Conservation (phyloP, 2,888 invertebrate genomes). For the Cartodere bifasciata region DNA sequence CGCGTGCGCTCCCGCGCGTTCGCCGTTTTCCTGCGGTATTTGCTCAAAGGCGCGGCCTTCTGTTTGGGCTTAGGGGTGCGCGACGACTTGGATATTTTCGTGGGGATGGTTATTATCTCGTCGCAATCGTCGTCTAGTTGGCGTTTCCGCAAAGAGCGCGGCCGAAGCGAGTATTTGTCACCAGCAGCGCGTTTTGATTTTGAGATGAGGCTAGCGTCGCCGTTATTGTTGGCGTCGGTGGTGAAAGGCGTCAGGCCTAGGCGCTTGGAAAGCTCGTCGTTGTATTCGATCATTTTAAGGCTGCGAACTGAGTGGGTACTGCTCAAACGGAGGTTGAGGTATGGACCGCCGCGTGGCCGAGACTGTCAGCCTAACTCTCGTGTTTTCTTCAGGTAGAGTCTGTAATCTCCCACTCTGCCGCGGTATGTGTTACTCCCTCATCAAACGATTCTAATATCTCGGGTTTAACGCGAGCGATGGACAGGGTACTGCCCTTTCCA, state of each 20-base stretch:
- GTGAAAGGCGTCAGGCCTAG: conserved; percentile 25
- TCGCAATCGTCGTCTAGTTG: conserved; percentile 14
- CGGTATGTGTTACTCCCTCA: neutral
- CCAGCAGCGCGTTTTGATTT: conserved; percentile 19
- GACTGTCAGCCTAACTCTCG: neutral
- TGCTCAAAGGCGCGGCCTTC: conserved; percentile 45
- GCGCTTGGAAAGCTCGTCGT: conserved; percentile 30
- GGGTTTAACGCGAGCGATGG: too few species aligned
- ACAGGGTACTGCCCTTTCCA: too few species aligned
- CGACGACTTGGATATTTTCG: conserved; percentile 11
- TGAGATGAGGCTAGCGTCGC: conserved; percentile 23
- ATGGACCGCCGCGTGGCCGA: conserved; percentile 1
- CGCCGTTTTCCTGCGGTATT: conserved; percentile 55
- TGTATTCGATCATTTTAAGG: conserved; percentile 26
- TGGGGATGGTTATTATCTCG: conserved; percentile 12
- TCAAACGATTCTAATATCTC: too few species aligned
- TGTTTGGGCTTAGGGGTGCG: conserved; percentile 27
- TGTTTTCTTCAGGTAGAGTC: conserved; percentile 1
- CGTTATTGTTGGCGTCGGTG: conserved; percentile 32
- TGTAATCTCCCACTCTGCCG: conserved; percentile 3
- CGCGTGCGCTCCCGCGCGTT: conserved; percentile 52
- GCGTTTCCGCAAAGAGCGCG: conserved; percentile 25
- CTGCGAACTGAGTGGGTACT: neutral
- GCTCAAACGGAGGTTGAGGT: neutral
- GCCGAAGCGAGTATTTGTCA: conserved; percentile 35